These are phyloP conservation scores for Spongilla lacustris DNA, from an alignment of 37 sponge, comb jelly and placozoan genomes.

Conservation along the genomic window DNA sequence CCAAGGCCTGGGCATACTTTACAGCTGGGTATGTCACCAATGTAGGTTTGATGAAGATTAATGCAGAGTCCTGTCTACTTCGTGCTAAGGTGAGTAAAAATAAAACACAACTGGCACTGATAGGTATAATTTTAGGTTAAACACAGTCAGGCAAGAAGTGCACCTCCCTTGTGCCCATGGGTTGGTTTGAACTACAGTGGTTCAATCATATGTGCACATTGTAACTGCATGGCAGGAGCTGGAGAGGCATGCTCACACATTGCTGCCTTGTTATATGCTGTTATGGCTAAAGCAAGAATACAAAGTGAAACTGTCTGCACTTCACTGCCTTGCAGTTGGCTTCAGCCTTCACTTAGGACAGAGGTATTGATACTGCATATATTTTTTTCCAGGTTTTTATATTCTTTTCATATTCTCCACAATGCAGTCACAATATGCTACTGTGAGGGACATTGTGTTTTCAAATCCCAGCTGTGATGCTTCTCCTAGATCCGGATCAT, in stretches of 20 bases:
- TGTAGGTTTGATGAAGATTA: neutral
- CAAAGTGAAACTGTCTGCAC: conserved; percentile 3
- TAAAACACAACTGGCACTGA: neutral
- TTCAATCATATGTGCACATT: conserved; percentile 5
- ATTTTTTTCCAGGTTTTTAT: no score
- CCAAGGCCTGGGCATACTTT: no score
- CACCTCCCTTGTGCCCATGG: neutral
- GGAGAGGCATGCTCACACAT: conserved; percentile 3
- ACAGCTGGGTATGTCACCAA: neutral
- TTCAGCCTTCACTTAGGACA: neutral
- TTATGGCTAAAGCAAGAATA: neutral
- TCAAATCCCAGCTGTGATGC: no score
- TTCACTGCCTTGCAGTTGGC: conserved; percentile 12
- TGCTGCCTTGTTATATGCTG: conserved; percentile 5
- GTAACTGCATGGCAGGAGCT: conserved; percentile 14
- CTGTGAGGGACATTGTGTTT: no score
- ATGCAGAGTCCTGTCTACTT: neutral
- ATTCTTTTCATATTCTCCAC: no score
- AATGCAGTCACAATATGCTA: no score
- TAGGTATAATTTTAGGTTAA: neutral
- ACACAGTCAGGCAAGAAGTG: neutral
- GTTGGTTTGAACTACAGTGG: conserved; percentile 6
- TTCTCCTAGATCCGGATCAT: no score
- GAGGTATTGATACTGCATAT: neutral
- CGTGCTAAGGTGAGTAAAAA: conserved; percentile 2